A percentile compares a stretch with the other conserved stretches of the same genome.
These are phyloP conservation scores for Drosophila infuscata DNA, from an alignment of 2,888 invertebrate genomes.

Conservation along the genomic window DNA sequence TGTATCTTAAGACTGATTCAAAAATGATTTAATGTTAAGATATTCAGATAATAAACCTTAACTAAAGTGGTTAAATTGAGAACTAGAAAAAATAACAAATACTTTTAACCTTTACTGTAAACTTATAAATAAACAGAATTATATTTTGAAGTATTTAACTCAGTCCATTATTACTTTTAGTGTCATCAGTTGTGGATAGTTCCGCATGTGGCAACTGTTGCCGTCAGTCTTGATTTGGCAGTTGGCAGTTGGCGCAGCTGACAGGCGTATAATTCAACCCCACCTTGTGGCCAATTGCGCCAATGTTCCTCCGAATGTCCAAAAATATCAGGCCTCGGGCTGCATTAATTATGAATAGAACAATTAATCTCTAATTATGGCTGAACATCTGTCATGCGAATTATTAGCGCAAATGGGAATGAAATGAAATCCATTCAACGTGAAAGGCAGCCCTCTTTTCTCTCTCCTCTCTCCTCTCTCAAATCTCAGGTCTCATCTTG, in stretches of 20 bases:
- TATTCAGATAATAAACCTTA: neutral
- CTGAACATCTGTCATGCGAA: constrained; percentile 83
- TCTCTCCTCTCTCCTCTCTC: neutral
- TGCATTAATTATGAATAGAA: constrained; percentile 80
- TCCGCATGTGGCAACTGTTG: constrained; percentile 70
- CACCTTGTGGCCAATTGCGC: constrained; percentile 51
- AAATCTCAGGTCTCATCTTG: neutral
- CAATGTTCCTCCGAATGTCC: constrained; percentile 63
- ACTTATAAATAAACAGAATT: neutral
- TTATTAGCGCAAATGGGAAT: constrained; percentile 68
- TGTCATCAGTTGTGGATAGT: constrained; percentile 32
- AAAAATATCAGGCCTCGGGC: constrained; percentile 64
- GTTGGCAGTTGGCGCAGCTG: constrained; percentile 22
- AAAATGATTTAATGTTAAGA: neutral
- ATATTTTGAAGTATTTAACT: neutral
- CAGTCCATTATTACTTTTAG: neutral
- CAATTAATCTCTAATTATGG: constrained; percentile 85
- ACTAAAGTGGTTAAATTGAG: neutral
- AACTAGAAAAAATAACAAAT: neutral
- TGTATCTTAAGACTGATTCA: neutral
- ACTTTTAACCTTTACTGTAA: neutral
- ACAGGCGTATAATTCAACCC: constrained; percentile 45
- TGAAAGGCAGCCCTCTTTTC: constrained; percentile 15
- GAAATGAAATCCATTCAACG: constrained; percentile 71
- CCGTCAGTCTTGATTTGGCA: constrained; percentile 54